Conservation (phyloP, 2,888 invertebrate species). For the Campoletis raptor region DNA sequence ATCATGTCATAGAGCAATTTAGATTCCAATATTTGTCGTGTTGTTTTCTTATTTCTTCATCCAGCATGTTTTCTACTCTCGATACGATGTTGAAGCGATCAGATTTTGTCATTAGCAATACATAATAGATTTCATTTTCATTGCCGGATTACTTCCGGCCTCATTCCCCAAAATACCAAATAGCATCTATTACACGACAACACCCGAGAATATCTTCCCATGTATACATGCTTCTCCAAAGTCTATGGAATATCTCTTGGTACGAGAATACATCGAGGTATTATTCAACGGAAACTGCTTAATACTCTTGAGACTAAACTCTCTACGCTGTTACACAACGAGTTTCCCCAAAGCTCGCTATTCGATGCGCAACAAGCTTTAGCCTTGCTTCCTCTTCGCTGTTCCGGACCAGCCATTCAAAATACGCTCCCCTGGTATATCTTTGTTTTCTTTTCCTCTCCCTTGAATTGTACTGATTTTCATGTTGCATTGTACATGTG, state of each 20-base stretch:
- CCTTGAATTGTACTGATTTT: conserved; percentile 61
- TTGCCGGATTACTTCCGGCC: conserved; percentile 12
- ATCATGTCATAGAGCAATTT: conserved; percentile 5
- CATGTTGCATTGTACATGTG: conserved; percentile 66
- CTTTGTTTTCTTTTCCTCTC: neutral
- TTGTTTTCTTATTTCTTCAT: conserved; percentile 1
- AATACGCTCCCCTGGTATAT: neutral
- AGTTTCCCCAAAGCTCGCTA: conserved; percentile 26
- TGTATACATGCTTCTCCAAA: conserved; percentile 8
- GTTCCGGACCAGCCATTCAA: neutral
- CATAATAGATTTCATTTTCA: neutral
- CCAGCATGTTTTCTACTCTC: neutral
- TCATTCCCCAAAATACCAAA: conserved; percentile 21
- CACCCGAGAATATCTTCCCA: conserved; percentile 20
- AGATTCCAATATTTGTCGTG: neutral
- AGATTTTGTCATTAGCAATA: conserved; percentile 29
- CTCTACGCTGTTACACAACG: conserved; percentile 2
- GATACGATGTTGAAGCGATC: conserved; percentile 32
- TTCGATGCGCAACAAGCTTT: conserved; percentile 44
- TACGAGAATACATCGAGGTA: conserved; percentile 6
- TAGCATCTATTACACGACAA: conserved; percentile 12
- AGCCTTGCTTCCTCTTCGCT: neutral
- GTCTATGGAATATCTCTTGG: neutral
- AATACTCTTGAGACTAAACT: conserved; percentile 49
- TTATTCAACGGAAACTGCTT: conserved; percentile 41